These are phyloP conservation scores for Argyresthia albistria DNA, from an alignment of 2,888 invertebrate genomes.

Conservation along the genomic window DNA sequence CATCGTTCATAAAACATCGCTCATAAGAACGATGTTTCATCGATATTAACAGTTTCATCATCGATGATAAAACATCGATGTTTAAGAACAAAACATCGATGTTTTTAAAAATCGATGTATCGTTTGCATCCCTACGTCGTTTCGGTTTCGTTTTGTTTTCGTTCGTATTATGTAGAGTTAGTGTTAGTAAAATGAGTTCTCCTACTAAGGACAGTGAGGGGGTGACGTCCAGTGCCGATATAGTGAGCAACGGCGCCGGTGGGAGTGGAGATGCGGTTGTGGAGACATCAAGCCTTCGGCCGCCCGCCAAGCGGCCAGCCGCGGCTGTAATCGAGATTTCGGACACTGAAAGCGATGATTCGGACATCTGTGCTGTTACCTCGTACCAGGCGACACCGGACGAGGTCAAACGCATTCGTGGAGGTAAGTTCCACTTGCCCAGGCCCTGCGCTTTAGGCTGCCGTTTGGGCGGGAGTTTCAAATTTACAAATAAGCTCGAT, in stretches of 20 bases:
- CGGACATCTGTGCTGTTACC: constrained; percentile 65
- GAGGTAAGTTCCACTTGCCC: constrained; percentile 31
- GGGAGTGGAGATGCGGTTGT: constrained; percentile 20
- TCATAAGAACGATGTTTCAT: too few species aligned
- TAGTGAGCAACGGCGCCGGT: constrained; percentile 20
- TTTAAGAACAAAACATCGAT: too few species aligned
- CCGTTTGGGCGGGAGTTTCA: constrained; percentile 43
- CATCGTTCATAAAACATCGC: too few species aligned
- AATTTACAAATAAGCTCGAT: constrained; percentile 8
- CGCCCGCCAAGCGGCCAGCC: constrained; percentile 55
- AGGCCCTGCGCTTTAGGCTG: background rate
- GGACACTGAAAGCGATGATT: constrained; percentile 63
- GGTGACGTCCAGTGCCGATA: constrained; percentile 37
- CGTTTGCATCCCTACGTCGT: too few species aligned
- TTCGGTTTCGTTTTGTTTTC: constrained; percentile 49
- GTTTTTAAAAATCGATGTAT: too few species aligned
- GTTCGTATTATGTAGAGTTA: constrained; percentile 57
- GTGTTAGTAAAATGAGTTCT: constrained; percentile 48
- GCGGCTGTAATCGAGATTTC: constrained; percentile 59
- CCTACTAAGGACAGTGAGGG: constrained; percentile 49
- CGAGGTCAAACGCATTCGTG: constrained; percentile 63
- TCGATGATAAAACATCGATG: too few species aligned
- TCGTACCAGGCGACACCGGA: constrained; percentile 64
- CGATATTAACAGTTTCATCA: too few species aligned
- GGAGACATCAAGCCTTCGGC: constrained; percentile 26